These are phyloP conservation scores for Eustalomyia histrio DNA, from an alignment of 2,888 invertebrate species.

Conservation along the genomic window DNA sequence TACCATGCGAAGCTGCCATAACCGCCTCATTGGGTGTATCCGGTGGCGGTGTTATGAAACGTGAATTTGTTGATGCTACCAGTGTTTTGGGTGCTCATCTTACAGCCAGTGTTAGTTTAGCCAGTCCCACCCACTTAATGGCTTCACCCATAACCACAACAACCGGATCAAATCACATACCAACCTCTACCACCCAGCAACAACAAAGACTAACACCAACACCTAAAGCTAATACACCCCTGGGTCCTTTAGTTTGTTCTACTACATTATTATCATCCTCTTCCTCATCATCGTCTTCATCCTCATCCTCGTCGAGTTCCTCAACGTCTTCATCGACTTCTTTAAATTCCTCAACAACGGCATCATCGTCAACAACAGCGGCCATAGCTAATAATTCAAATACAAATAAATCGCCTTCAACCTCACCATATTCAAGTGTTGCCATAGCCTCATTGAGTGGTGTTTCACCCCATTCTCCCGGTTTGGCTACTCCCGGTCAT, in stretches of 20 bases:
- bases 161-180: slow-evolving; percentile 54
- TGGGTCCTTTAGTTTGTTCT: slow-evolving; percentile 50
- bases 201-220: slow-evolving; percentile 58
- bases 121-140: slow-evolving; percentile 65
- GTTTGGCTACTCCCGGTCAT: slow-evolving; percentile 61
- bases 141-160: slow-evolving; percentile 63
- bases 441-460: slow-evolving; percentile 66
- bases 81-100: slow-evolving; percentile 71
- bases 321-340: slow-evolving; percentile 69
- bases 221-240: slow-evolving; percentile 35
- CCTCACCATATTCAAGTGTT: slow-evolving; percentile 67
- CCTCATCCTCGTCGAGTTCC: slow-evolving; percentile 72
- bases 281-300: slow-evolving; percentile 72
- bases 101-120: slow-evolving; percentile 67
- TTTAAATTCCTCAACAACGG: slow-evolving; percentile 71
- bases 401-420: slow-evolving; percentile 73
- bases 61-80: slow-evolving; percentile 76
- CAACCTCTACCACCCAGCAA: slow-evolving; percentile 65
- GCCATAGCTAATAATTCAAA: slow-evolving; percentile 75
- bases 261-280: slow-evolving; percentile 55
- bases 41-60: slow-evolving; percentile 73
- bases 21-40: slow-evolving; percentile 75
- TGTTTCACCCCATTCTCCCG: slow-evolving; percentile 60
- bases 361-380: slow-evolving; percentile 75
- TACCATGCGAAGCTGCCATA: slow-evolving; percentile 79